These are phyloP conservation scores for Macrobrachium rosenbergii DNA, from an alignment of 1,140 invertebrate genomes.

Conservation along the genomic window DNA sequence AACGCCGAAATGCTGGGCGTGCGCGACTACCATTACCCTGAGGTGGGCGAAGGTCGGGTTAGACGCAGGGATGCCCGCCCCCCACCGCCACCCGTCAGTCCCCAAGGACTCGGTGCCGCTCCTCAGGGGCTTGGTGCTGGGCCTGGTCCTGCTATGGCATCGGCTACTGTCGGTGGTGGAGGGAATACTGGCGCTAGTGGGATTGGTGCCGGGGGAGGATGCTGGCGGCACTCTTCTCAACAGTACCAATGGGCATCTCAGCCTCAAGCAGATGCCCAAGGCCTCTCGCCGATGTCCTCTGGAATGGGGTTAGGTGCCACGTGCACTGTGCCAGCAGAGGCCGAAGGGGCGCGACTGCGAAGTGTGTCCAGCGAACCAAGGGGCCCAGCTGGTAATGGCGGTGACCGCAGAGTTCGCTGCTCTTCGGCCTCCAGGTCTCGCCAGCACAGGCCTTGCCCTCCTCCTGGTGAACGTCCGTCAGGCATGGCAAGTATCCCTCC, in stretches of 20 bases:
- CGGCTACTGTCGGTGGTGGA: slow-evolving; percentile 7
- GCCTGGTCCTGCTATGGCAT: slow-evolving; percentile 19
- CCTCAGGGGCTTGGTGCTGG: slow-evolving; percentile 48
- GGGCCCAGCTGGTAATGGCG: slow-evolving; percentile 67
- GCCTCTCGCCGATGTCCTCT: not conserved
- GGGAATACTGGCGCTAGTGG: slow-evolving; percentile 79
- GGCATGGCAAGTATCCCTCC: slow-evolving; percentile 73
- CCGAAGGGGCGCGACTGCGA: slow-evolving; percentile 67
- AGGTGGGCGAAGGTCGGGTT: slow-evolving; percentile 34
- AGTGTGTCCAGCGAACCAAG: slow-evolving; percentile 68
- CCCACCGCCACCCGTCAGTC: slow-evolving; percentile 50
- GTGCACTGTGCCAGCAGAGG: slow-evolving; percentile 39
- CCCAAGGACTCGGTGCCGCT: slow-evolving; percentile 47
- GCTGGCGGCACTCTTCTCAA: slow-evolving; percentile 63
- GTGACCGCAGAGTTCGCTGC: slow-evolving; percentile 63
- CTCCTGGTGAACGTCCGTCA: slow-evolving; percentile 63
- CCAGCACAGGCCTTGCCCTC: slow-evolving; percentile 65
- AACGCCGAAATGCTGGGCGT: slow-evolving; percentile 41
- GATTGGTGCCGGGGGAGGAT: slow-evolving; percentile 81
- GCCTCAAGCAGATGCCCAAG: slow-evolving; percentile 55
- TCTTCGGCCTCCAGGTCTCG: slow-evolving; percentile 60
- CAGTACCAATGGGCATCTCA: slow-evolving; percentile 51
- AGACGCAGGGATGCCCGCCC: slow-evolving; percentile 49
- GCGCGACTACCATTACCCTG: slow-evolving; percentile 52
- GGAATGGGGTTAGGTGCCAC: slow-evolving; percentile 46